Conservation (phyloP, 2,888 invertebrate genomes). For the Willowsia nigromaculata region DNA sequence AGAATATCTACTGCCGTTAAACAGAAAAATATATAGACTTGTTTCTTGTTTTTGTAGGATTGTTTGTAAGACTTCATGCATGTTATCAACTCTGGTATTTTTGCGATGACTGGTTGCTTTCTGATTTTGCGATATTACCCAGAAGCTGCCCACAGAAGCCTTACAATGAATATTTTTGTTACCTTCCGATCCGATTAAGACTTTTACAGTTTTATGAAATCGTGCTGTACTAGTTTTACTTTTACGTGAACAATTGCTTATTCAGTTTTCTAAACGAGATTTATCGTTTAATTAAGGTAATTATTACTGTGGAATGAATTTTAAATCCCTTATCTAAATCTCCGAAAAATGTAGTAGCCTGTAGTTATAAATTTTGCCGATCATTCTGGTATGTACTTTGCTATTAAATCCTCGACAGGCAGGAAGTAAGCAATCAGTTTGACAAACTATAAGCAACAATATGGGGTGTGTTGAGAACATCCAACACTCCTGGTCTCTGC, state of each 20-base stretch:
- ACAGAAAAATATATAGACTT: not conserved
- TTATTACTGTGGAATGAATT: not conserved
- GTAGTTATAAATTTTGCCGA: too few species aligned
- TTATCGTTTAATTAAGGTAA: slow-evolving; percentile 40
- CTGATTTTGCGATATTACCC: not conserved
- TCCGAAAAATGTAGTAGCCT: too few species aligned
- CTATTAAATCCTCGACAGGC: too few species aligned
- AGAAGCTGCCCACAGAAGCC: not conserved
- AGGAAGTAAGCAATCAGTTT: not conserved
- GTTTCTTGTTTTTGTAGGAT: not conserved
- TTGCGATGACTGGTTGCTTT: not conserved
- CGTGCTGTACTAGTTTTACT: not conserved
- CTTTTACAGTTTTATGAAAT: not conserved
- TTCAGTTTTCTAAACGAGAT: slow-evolving; percentile 15
- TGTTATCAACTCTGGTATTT: not conserved
- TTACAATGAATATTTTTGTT: not conserved
- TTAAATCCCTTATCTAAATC: too few species aligned
- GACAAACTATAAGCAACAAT: not conserved
- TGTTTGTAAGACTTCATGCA: not conserved
- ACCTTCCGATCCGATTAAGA: not conserved
- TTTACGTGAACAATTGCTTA: slow-evolving; percentile 20
- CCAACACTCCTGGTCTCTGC: not conserved
- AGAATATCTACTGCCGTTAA: not conserved
- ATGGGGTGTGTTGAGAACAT: slow-evolving; percentile 2
- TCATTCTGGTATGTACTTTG: too few species aligned